A percentile compares a stretch with the other conserved stretches of the same genome.
Evolutionary conservation across 2,888 invertebrate species (phyloP).

Genomic region (Galerucella pusilla): DNA sequence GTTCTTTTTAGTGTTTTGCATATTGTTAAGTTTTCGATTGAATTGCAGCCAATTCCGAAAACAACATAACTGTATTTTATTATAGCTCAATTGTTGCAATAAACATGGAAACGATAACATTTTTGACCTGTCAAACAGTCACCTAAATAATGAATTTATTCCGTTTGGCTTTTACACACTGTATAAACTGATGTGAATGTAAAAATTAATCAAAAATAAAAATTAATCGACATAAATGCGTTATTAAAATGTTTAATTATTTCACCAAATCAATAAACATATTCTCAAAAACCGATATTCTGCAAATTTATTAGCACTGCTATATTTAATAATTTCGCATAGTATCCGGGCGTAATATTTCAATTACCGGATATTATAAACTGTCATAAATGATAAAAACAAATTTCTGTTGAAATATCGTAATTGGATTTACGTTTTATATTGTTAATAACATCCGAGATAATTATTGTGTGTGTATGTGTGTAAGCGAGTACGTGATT

Average conservation of each 20-base stretch:
- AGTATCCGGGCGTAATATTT: neutral
- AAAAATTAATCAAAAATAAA: too few relatives aligned
- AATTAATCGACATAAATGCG: neutral
- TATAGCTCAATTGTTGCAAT: too few relatives aligned
- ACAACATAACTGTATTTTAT: too few relatives aligned
- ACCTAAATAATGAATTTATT: too few relatives aligned
- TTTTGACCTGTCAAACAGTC: too few relatives aligned
- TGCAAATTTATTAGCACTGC: neutral
- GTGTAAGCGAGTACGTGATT: neutral
- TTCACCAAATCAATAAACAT: neutral
- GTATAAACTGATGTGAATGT: too few relatives aligned
- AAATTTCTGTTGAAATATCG: conserved; percentile 19
- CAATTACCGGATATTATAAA: neutral
- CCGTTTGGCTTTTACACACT: too few relatives aligned
- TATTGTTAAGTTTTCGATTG: too few relatives aligned
- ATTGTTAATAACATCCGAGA: conserved; percentile 1
- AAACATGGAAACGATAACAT: too few relatives aligned
- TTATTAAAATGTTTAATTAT: neutral
- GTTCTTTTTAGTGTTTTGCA: too few relatives aligned
- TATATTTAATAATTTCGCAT: neutral
- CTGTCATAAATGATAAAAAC: conserved; percentile 21
- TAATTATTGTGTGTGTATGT: neutral
- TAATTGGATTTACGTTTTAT: conserved; percentile 22
- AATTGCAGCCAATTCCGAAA: too few relatives aligned
- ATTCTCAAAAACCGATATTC: neutral